Base-by-base conservation (phyloP, 2,113 vertebrate genomes). In the Lagenorhynchus albirostris region DNA sequence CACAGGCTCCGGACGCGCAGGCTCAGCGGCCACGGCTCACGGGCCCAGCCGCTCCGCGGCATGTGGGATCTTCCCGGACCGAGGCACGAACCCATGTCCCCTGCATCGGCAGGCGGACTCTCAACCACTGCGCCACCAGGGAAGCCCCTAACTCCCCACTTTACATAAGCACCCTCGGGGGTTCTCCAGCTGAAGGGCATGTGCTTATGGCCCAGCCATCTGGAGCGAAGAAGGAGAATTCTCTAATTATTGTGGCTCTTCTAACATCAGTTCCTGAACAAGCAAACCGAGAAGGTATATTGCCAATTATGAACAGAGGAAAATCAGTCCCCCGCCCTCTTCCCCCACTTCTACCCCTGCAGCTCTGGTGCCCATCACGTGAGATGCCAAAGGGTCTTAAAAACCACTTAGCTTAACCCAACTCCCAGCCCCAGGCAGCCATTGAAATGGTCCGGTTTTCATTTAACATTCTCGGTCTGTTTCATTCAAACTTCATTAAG, bases 281-380 rank as follows among this genome's bases (percentile, higher is more conserved):
- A 31, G n/a, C 18, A 6, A 26, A 38, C 36, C 2, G 2, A 21
- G 55, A 44, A 73, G 31, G 36, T 31, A 12, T 12, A 20, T 31
- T 58, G 7, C 10, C 9, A 38, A 38, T 38, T 5, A 7, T 0
- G 50, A n/a, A n/a, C 4, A 50, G 8, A 70, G 26, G 9, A 77
- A 33, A 41, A 17, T 62, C 60, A 41, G 60, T 17, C 38, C 21
- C 44, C 62, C 53, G 18, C 13, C 17, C 2, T 31, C 41, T 29
- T 14, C 14, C 50, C 33, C 20, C 2, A 2, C 13, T 3, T 8
- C 8, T 13, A 2, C 6, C 2, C 47, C 38, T 2, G 4, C 38
- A 62, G 38, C 12, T 26, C 74, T 44, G 44, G 60, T 3, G 21
- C 47, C 81, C 67, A n/a, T 9, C 41, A 6, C 0, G 10, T 76